Evolutionary conservation across 2,797 vertebrate species (phyloP).

Genomic region (Pogoniulus pusillus): DNA sequence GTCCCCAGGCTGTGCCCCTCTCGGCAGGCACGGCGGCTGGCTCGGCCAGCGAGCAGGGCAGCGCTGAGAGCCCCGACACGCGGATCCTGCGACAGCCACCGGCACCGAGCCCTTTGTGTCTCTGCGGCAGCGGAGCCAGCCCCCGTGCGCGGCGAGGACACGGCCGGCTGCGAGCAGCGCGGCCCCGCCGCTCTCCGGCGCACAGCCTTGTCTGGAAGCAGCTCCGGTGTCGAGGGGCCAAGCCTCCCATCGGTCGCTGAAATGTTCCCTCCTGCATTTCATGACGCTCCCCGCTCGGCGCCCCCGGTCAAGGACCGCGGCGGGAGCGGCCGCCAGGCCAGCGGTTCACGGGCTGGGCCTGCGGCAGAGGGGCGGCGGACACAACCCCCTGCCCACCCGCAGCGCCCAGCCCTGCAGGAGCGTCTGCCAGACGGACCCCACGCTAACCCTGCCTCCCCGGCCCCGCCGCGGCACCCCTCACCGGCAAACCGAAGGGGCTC

Average conservation of each 20-base stretch:
- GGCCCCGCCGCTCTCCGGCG: not conserved
- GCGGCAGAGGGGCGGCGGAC: no score
- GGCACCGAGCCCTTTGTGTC: not conserved
- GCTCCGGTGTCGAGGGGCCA: not conserved
- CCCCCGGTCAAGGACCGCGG: not conserved
- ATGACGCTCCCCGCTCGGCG: not conserved
- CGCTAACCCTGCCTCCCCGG: not conserved
- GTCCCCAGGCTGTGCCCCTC: not conserved
- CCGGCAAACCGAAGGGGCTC: not conserved
- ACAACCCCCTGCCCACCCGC: not conserved
- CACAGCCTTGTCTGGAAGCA: no score
- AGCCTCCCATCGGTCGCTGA: not conserved
- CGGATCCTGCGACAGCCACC: not conserved
- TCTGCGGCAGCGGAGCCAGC: not conserved
- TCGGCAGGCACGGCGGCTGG: not conserved
- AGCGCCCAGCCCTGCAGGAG: not conserved
- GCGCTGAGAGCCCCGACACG: not conserved
- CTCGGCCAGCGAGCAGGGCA: no score
- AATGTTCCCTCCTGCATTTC: not conserved
- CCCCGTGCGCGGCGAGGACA: not conserved
- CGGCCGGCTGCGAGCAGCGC: not conserved
- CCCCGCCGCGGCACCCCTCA: not conserved
- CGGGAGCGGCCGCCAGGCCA: no score
- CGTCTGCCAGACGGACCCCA: not conserved
- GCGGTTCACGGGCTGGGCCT: not conserved